phyloP scores from a whole-genome alignment of 2,888 invertebrate species.

The Drosophila tripunctata region DNA sequence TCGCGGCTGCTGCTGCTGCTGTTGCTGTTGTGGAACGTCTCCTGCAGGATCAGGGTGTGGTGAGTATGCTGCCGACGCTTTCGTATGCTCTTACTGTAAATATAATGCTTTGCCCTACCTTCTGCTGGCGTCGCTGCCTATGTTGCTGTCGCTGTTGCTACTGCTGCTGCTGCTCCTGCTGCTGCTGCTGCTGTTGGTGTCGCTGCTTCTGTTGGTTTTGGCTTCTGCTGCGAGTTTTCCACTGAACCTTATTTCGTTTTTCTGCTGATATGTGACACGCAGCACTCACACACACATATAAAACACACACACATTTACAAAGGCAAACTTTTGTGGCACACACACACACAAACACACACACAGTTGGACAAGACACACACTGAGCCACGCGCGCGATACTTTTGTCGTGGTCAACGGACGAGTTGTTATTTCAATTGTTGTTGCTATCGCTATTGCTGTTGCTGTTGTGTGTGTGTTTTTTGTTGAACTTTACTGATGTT shows the following conservation, averaged over 20 bases:
- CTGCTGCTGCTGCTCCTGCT: conserved; percentile 17
- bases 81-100: conserved; percentile 60
- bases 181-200: conserved; percentile 33
- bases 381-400: conserved; percentile 49
- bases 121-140: conserved; percentile 58
- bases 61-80: conserved; percentile 68
- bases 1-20: conserved; percentile 39
- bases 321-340: conserved; percentile 12
- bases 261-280: conserved; percentile 70
- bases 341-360: conserved; percentile 28
- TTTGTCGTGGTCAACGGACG: conserved; percentile 34
- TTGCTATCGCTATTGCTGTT: conserved; percentile 26
- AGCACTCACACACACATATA: conserved; percentile 43
- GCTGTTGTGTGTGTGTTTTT: conserved; percentile 4
- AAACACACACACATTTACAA: conserved; percentile 27
- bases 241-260: conserved; percentile 41
- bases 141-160: conserved; percentile 41
- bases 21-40: conserved; percentile 24
- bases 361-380: conserved; percentile 33
- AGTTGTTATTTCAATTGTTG: conserved; percentile 31
- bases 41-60: conserved; percentile 82
- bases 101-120: conserved; percentile 64
- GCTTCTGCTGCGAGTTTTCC: conserved; percentile 51
- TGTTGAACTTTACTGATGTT: conserved; percentile 19
- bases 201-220: conserved; percentile 57